Evolutionary conservation across 2,113 vertebrate genomes (phyloP).

Genomic region (Equus quagga): DNA sequence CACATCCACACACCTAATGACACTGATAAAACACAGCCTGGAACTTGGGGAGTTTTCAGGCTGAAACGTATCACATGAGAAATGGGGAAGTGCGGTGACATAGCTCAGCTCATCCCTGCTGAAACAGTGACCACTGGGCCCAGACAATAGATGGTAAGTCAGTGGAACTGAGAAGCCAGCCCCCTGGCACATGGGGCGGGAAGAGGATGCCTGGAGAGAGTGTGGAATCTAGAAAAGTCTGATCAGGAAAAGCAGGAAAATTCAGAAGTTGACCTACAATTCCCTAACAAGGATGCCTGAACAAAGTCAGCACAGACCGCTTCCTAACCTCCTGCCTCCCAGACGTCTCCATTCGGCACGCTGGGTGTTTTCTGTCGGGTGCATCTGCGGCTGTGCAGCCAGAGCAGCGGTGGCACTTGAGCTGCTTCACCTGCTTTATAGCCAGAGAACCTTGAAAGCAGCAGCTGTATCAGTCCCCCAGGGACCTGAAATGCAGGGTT

Average conservation of each 20-base stretch:
- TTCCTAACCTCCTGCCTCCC: not conserved
- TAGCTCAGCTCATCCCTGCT: not conserved
- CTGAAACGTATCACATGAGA: not conserved
- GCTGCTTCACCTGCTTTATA: not conserved
- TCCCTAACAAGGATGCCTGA: not conserved
- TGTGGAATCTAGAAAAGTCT: not conserved
- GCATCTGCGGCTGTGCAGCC: not conserved
- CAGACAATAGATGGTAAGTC: not conserved
- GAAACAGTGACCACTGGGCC: not conserved
- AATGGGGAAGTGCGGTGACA: accelerated
- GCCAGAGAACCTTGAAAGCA: not conserved
- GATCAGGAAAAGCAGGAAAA: not conserved
- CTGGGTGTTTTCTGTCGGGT: not conserved
- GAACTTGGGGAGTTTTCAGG: not conserved
- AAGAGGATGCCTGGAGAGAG: not conserved
- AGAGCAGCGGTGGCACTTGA: not conserved
- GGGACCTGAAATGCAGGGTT: not conserved
- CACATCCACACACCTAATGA: accelerated
- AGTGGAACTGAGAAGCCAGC: not conserved
- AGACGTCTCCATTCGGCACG: not conserved
- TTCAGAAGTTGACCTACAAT: not conserved
- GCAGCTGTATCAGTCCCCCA: not conserved
- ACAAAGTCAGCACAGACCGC: not conserved
- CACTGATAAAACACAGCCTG: not conserved
- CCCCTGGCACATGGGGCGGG: accelerated